Conservation (phyloP, 2,113 vertebrate species). For the Saccopteryx bilineata region DNA sequence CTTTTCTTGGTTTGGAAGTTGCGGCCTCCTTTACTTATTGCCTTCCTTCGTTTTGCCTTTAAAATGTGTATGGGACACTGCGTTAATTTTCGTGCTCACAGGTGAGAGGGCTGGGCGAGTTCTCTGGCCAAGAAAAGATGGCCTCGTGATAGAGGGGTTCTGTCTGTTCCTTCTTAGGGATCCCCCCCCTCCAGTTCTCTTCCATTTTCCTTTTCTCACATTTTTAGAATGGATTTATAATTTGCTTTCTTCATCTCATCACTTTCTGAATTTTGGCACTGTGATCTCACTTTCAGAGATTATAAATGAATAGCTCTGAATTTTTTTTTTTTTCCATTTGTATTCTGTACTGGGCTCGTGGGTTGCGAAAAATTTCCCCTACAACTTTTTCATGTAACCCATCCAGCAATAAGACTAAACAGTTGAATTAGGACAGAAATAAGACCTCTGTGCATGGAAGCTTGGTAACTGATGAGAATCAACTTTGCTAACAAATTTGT, state of each 20-base stretch:
- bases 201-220: slow-evolving; percentile 30
- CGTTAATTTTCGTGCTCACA: slow-evolving; percentile 49
- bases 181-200: neutral
- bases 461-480: slow-evolving; percentile 3
- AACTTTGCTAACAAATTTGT: neutral
- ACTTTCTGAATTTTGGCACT: slow-evolving; percentile 51
- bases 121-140: neutral
- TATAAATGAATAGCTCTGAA: slow-evolving; percentile 43
- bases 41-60: slow-evolving; percentile 71
- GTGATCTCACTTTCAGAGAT: slow-evolving; percentile 50
- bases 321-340: slow-evolving; percentile 16
- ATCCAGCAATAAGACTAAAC: slow-evolving; percentile 15
- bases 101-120: slow-evolving; percentile 1
- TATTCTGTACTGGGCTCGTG: neutral
- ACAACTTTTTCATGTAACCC: slow-evolving; percentile 37
- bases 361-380: slow-evolving; percentile 26
- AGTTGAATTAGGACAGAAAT: slow-evolving; percentile 43
- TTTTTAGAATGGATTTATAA: slow-evolving; percentile 64
- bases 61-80: slow-evolving; percentile 67
- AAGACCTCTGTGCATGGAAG: slow-evolving; percentile 35
- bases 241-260: slow-evolving; percentile 63
- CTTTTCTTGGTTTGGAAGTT: slow-evolving; percentile 80
- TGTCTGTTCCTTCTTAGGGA: neutral
- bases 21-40: slow-evolving; percentile 79
- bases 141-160: neutral